Evolutionary conservation across 1,140 invertebrate species (phyloP), one percentile per base, ranked within the genome.

Genomic region (Ptiloglossa arizonensis): DNA sequence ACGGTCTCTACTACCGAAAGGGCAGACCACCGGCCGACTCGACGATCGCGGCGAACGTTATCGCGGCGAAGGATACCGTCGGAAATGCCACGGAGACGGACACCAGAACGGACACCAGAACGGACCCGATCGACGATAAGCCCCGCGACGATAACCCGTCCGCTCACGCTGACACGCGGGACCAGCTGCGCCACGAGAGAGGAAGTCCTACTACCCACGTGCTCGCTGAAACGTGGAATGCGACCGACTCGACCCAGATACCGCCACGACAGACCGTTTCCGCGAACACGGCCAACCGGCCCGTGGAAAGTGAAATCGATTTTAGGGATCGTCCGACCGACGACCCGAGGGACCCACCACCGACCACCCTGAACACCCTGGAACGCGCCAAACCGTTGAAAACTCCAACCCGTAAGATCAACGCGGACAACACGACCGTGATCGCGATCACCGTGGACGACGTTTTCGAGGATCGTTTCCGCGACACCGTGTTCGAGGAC

Each of bases 41-140:
- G 0, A 89, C 86, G 17, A 90, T 90, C n/a, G 87, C 81, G 0
- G 88, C 89, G 27, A 91, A 92, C 59, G 83, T 91, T 11, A 91
- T 90, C 57, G 81, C 81, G 44, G 77, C 81, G 5, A 78, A 63
- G 41, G 81, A 79, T 32, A 8, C n/a, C 0, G 13, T 46, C 5
- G 29, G 52, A 6, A 85, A 82, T 24, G 38, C 67, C 1, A 81
- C 72, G 19, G 81, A 60, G 19, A 59, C 17, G 6, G 71, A 81
- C 17, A 24, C 4, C n/a, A 15, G 17, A 11, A 59, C 17, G 6
- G 71, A 81, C 17, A 24, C 4, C n/a, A 15, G 17, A 11, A 63
- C 46, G 17, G 77, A 85, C 32, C 11, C 67, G 35, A 15, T 56
- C 46, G 73, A 79, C 48, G 46, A 84, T 41, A 60, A 70, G 63